Conservation (phyloP, 2,797 vertebrate genomes). For the Cirrhinus molitorella region DNA sequence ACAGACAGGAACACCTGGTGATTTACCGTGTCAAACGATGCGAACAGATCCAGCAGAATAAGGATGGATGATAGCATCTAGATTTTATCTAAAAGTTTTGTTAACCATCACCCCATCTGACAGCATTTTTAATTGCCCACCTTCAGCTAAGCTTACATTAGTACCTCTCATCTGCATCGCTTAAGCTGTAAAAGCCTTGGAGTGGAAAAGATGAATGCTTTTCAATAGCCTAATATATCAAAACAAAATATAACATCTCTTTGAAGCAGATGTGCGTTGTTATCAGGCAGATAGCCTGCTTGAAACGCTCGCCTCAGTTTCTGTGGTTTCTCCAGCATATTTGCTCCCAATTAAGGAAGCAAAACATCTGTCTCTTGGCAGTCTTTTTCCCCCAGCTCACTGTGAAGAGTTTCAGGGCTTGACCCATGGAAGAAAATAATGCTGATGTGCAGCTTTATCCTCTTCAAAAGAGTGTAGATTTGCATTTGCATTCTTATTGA, state of each 20-base stretch:
- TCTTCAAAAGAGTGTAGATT: slow-evolving; percentile 31
- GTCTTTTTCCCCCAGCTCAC: slow-evolving; percentile 13
- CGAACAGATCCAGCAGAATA: background rate
- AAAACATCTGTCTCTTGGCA: slow-evolving; percentile 68
- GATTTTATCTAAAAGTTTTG: background rate
- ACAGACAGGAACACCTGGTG: no score
- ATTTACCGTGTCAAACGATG: no score
- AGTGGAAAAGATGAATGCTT: slow-evolving; percentile 9
- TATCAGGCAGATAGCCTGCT: slow-evolving; percentile 45
- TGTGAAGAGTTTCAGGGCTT: slow-evolving; percentile 35
- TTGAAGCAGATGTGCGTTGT: slow-evolving; percentile 25
- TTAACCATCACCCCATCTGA: background rate
- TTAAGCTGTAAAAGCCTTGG: slow-evolving; percentile 14
- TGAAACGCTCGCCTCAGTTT: slow-evolving; percentile 66
- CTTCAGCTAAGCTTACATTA: background rate
- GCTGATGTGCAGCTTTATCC: slow-evolving; percentile 30
- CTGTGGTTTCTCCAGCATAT: slow-evolving; percentile 46
- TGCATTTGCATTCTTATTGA: slow-evolving; percentile 33
- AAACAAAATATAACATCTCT: slow-evolving; percentile 18
- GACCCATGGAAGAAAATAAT: background rate
- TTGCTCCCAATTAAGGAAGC: slow-evolving; percentile 69
- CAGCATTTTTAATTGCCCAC: background rate
- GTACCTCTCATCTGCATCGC: background rate
- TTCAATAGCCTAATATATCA: background rate
- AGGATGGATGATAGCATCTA: slow-evolving; percentile 2